Evolutionary conservation across 2,888 invertebrate species (phyloP).

Genomic region (Salticus scenicus): DNA sequence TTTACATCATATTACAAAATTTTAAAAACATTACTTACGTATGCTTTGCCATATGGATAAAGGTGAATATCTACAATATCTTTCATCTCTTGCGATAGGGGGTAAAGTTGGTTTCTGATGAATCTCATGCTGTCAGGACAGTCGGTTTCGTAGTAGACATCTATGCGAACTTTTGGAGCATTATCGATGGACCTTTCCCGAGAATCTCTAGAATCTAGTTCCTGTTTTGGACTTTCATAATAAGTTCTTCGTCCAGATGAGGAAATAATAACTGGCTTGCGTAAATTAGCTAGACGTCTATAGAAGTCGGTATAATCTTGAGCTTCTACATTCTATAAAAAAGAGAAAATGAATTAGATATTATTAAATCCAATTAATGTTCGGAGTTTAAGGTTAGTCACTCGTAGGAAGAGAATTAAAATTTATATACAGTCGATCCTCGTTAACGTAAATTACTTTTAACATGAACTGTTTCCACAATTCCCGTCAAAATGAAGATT

Average conservation of each 20-base stretch:
- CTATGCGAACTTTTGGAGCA: conserved; percentile 25
- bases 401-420: no score
- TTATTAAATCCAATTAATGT: no score
- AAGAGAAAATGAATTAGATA: not conserved
- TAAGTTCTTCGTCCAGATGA: not conserved
- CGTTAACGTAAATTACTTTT: no score
- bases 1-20: no score
- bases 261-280: not conserved
- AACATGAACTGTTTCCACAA: no score
- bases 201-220: not conserved
- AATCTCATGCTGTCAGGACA: conserved; percentile 64
- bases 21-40: conserved; percentile 21
- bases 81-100: conserved; percentile 30
- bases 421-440: no score
- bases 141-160: conserved; percentile 57
- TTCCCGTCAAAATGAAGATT: no score
- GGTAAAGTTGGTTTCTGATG: conserved; percentile 37
- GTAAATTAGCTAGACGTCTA: not conserved
- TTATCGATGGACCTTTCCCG: not conserved
- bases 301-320: not conserved
- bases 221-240: not conserved
- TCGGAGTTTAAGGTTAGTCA: no score
- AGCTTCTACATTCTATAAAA: not conserved
- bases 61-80: conserved; percentile 37
- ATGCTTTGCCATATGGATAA: conserved; percentile 62